Conservation (phyloP, 2,888 invertebrate species). For the Drosophila neotestacea region DNA sequence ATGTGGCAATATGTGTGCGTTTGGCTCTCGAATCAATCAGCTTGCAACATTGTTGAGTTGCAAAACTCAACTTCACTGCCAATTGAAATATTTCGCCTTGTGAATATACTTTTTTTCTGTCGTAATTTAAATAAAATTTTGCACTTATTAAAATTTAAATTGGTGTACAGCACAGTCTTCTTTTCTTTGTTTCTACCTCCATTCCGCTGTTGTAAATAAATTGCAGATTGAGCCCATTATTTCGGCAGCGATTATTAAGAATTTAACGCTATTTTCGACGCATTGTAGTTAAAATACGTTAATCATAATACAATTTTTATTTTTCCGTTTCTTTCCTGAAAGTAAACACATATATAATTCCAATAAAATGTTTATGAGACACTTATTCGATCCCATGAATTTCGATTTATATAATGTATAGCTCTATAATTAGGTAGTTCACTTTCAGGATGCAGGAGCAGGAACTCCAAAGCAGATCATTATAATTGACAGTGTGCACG, state of each 20-base stretch:
- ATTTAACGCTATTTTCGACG: background rate
- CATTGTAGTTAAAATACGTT: too few relatives aligned
- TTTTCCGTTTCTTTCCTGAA: too few relatives aligned
- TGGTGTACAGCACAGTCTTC: background rate
- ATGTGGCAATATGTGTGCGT: conserved; percentile 24
- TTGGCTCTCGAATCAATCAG: conserved; percentile 67
- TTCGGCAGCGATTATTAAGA: background rate
- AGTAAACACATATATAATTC: too few relatives aligned
- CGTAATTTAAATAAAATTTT: conserved; percentile 26
- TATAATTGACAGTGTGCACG: too few relatives aligned
- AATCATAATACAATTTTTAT: too few relatives aligned
- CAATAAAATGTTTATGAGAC: too few relatives aligned
- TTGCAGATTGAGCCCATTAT: conserved; percentile 25
- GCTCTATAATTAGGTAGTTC: too few relatives aligned
- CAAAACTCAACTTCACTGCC: conserved; percentile 53
- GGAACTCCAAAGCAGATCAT: too few relatives aligned
- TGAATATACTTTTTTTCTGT: background rate
- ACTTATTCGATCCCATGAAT: too few relatives aligned
- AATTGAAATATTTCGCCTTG: conserved; percentile 53
- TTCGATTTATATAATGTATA: too few relatives aligned
- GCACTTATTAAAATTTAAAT: conserved; percentile 26
- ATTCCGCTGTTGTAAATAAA: conserved; percentile 10
- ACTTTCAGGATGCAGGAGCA: too few relatives aligned
- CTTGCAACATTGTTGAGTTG: conserved; percentile 42
- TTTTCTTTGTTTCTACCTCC: background rate